A percentile compares a stretch with the other conserved stretches of the same genome.
Evolutionary conservation across 2,888 invertebrate species (phyloP).

Genomic region (Cryptus armator): DNA sequence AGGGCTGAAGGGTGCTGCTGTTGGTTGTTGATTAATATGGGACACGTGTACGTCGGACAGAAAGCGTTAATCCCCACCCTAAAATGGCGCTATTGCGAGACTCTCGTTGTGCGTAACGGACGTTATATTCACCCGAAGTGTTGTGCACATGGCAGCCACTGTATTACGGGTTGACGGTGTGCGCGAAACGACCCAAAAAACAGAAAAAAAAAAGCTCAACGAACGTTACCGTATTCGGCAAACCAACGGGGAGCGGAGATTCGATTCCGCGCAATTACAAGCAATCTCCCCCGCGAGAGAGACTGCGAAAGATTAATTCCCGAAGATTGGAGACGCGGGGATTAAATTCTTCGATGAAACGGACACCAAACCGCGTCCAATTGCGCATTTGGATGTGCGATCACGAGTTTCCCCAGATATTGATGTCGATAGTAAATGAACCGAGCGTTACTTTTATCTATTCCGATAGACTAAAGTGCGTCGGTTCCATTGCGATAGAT

Average conservation of each 20-base stretch:
- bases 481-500: not conserved
- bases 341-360: not conserved
- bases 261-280: conserved; percentile 16
- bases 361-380: not conserved
- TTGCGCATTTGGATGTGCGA: not conserved
- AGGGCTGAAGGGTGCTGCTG: conserved; percentile 1
- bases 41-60: conserved; percentile 44
- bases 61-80: conserved; percentile 45
- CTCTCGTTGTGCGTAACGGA: conserved; percentile 11
- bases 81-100: conserved; percentile 14
- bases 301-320: not conserved
- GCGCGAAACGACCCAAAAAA: not conserved
- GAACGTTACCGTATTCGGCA: conserved; percentile 9
- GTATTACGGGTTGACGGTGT: not conserved
- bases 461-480: not conserved
- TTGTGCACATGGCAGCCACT: conserved; percentile 6
- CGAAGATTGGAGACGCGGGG: not conserved
- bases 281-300: conserved; percentile 9
- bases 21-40: conserved; percentile 52
- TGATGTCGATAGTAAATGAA: not conserved
- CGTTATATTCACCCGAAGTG: conserved; percentile 24
- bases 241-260: conserved; percentile 11
- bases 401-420: not conserved
- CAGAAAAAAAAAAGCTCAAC: not conserved
- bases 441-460: not conserved